Conservation (phyloP, 2,113 vertebrate genomes). For the Gasterosteus nipponicus region DNA sequence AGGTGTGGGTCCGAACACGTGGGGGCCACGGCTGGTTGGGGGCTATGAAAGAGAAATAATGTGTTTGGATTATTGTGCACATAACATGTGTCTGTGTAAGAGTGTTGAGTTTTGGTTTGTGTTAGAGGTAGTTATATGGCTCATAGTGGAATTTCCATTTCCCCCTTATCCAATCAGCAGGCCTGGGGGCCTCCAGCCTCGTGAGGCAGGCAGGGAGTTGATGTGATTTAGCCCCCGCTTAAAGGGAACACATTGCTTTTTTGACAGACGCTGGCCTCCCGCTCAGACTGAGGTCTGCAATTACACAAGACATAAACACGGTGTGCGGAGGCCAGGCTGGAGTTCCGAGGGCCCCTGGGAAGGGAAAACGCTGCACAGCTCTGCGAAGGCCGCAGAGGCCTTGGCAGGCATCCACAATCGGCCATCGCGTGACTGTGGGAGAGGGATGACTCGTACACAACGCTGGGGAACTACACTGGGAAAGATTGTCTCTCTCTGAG, state of each 20-base stretch:
- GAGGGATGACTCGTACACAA: slow-evolving; percentile 45
- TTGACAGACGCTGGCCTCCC: slow-evolving; percentile 78
- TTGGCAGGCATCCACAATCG: slow-evolving; percentile 59
- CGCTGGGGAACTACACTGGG: slow-evolving; percentile 16
- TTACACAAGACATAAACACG: slow-evolving; percentile 80
- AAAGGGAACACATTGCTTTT: slow-evolving; percentile 62
- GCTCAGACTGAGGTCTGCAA: slow-evolving; percentile 78
- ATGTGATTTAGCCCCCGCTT: slow-evolving; percentile 75
- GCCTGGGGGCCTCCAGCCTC: slow-evolving; percentile 39
- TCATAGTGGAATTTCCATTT: slow-evolving; percentile 61
- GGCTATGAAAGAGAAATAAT: slow-evolving; percentile 55
- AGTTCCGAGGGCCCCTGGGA: slow-evolving; percentile 66
- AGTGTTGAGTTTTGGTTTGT: slow-evolving; percentile 19
- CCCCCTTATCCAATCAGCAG: slow-evolving; percentile 58
- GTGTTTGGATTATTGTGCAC: slow-evolving; percentile 44
- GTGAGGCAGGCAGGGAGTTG: slow-evolving; percentile 63
- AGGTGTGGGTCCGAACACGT: slow-evolving; percentile 65
- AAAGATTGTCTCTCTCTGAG: slow-evolving; percentile 34
- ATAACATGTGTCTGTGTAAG: slow-evolving; percentile 23
- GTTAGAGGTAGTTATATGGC: slow-evolving; percentile 24
- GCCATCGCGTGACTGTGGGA: slow-evolving; percentile 68
- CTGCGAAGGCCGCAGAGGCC: slow-evolving; percentile 61
- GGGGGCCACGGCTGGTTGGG: slow-evolving; percentile 45
- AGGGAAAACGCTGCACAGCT: slow-evolving; percentile 51
- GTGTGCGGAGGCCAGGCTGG: slow-evolving; percentile 57